Evolutionary conservation across 2,113 vertebrate genomes (phyloP), one percentile per base, ranked within the genome.

Genomic region (Vicugna pacos): DNA sequence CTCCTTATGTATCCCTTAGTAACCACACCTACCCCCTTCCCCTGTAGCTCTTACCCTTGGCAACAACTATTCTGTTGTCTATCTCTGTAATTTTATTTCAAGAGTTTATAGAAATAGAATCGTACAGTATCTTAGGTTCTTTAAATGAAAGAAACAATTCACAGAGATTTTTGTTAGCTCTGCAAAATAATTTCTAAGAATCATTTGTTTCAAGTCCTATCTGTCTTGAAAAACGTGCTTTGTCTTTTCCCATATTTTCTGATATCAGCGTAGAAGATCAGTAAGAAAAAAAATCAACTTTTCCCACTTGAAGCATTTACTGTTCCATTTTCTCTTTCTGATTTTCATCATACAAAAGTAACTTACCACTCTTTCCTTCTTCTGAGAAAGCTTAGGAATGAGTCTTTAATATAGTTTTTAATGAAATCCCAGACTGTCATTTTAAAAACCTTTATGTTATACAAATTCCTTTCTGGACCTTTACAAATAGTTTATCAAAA

Each of bases 241-340:
- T 94, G 9, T 54, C 69, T 12, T 79, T 56, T 30, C 14, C 20
- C 4, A 9, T 50, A 54, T n/a, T 86, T 95, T 46, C 42, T 92
- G 48, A 20, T 79, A 92, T 77, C 42, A 92, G 35, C 30, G 16
- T 15, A 69, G 50, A 69, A 95, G 86, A 93, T 91, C 35, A 92
- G 54, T 69, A 73, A 13, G n/a, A 82, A 70, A 42, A n/a, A 58
- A 12, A 58, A 85, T 58, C 15, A 24, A n/a, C 81, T 35, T 62
- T 81, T 58, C 32, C 13, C 5, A 52, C 58, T 90, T 62, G 17
- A 95, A 70, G 30, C 16, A 69, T 70, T 79, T 88, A n/a, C 79
- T 48, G n/a, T 42, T 86, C 3, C 52, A 73, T 67, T 83, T 95
- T 28, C 11, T 65, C 3, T 69, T 9, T 52, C 10, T 91, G 6